Evolutionary conservation across 2,888 invertebrate genomes (phyloP).

Genomic region (Scaptomyza polygonia): DNA sequence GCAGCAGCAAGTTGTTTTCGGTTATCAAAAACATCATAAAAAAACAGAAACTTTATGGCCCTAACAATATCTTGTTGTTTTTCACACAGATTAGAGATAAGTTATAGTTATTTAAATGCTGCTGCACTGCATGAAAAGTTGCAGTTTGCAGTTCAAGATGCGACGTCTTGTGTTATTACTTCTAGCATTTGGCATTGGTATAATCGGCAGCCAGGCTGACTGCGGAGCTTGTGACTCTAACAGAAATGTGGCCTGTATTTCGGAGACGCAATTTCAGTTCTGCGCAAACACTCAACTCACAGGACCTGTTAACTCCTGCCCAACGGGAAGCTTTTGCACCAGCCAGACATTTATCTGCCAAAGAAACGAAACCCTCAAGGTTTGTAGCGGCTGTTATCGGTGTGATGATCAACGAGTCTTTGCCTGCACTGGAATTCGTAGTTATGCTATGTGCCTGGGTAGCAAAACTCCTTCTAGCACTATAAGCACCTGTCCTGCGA

Average conservation of each 20-base stretch:
- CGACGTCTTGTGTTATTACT: constrained; percentile 13
- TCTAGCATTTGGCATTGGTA: background rate
- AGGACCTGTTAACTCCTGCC: constrained; percentile 52
- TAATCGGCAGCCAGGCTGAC: constrained; percentile 20
- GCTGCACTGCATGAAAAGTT: background rate
- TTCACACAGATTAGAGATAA: constrained; percentile 20
- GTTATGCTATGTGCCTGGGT: constrained; percentile 68
- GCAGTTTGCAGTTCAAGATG: constrained; percentile 50
- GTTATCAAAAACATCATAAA: constrained; percentile 11
- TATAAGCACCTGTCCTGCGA: constrained; percentile 42
- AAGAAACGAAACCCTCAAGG: constrained; percentile 12
- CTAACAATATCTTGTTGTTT: background rate
- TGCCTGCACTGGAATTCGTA: constrained; percentile 64
- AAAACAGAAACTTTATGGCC: background rate
- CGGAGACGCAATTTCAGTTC: constrained; percentile 59
- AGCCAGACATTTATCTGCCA: constrained; percentile 32
- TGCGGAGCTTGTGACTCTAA: constrained; percentile 56
- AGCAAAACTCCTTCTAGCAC: constrained; percentile 23
- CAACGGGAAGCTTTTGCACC: constrained; percentile 51
- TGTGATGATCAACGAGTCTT: constrained; percentile 58
- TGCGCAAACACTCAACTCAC: constrained; percentile 46
- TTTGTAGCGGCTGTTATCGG: constrained; percentile 60
- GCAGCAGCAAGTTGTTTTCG: constrained; percentile 4
- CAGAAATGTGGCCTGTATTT: constrained; percentile 63
- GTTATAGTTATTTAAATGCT: constrained; percentile 5